Percentiles rank a stretch among this genome's conserved stretches.
These are phyloP conservation scores for Plutella xylostella DNA, from an alignment of 2,888 invertebrate genomes.

Conservation along the genomic window DNA sequence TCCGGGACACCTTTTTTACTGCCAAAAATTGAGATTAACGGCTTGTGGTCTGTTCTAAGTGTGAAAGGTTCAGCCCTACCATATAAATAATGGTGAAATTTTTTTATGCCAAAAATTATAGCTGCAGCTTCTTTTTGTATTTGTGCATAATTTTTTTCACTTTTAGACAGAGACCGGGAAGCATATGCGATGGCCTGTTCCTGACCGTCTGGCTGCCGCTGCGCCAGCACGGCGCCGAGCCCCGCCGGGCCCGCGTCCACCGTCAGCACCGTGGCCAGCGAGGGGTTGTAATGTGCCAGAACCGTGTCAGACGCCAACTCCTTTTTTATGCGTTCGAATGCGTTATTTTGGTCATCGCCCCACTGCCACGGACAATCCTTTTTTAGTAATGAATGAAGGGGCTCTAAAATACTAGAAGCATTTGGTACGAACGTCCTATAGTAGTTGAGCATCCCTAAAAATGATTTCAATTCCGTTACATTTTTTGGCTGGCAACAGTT, in stretches of 20 bases:
- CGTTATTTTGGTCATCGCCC: conserved; percentile 5
- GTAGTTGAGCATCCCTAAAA: conserved; percentile 14
- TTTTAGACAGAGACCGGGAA: conserved; percentile 8
- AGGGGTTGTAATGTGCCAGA: not conserved
- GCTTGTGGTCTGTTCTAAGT: conserved; percentile 4
- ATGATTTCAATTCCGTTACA: conserved; percentile 5
- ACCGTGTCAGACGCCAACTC: conserved; percentile 7
- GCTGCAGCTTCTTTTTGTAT: conserved; percentile 13
- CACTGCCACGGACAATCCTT: conserved; percentile 12
- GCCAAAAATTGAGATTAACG: conserved; percentile 15
- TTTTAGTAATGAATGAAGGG: conserved; percentile 8
- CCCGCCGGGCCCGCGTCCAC: conserved; percentile 1
- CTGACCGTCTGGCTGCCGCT: conserved; percentile 1
- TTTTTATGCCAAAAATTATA: conserved; percentile 3
- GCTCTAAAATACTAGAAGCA: conserved; percentile 9
- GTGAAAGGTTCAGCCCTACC: not conserved
- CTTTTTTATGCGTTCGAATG: conserved; percentile 6
- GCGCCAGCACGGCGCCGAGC: not conserved
- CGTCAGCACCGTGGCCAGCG: not conserved
- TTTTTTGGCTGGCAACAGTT: conserved; percentile 7
- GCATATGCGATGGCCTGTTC: conserved; percentile 10
- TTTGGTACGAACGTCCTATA: conserved; percentile 12
- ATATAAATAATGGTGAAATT: conserved; percentile 4
- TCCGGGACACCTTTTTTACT: conserved; percentile 3
- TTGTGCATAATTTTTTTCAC: conserved; percentile 9